Evolutionary conservation across 2,113 vertebrate genomes (phyloP).

Genomic region (Cavia porcellus): DNA sequence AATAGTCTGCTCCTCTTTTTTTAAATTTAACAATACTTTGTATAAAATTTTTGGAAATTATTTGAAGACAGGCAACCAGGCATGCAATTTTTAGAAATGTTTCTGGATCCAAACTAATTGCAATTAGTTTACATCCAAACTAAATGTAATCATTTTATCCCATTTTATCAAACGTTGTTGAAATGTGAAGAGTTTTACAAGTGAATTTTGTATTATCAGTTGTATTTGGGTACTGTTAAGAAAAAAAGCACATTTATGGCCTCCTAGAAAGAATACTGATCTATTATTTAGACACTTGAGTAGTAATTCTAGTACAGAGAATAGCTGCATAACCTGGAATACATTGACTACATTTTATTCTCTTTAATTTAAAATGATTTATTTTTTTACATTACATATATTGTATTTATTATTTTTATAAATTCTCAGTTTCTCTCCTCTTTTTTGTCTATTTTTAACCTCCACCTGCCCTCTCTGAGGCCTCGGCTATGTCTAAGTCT

Average conservation of each 20-base stretch:
- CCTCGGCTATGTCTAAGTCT: neutral
- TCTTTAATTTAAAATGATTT: neutral
- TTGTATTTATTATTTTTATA: neutral
- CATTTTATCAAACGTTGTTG: neutral
- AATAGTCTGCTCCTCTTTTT: neutral
- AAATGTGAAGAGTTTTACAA: constrained; percentile 39
- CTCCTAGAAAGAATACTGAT: neutral
- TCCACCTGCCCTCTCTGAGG: neutral
- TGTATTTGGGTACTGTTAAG: neutral
- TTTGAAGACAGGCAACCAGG: neutral
- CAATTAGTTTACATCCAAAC: neutral
- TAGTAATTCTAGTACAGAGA: neutral
- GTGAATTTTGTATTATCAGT: neutral
- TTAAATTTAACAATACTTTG: neutral
- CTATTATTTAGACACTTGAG: neutral
- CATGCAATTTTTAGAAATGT: neutral
- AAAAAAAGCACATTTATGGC: neutral
- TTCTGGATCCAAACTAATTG: constrained; percentile 20
- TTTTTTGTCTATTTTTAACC: neutral
- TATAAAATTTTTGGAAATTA: neutral
- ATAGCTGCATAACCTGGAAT: neutral
- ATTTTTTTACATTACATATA: neutral
- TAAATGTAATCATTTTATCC: neutral
- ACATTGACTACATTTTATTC: neutral
- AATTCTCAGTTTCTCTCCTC: neutral